Evolutionary conservation across 2,888 invertebrate genomes (phyloP), one percentile per base, ranked within the genome.

Genomic region (Meliscaeva auricollis): DNA sequence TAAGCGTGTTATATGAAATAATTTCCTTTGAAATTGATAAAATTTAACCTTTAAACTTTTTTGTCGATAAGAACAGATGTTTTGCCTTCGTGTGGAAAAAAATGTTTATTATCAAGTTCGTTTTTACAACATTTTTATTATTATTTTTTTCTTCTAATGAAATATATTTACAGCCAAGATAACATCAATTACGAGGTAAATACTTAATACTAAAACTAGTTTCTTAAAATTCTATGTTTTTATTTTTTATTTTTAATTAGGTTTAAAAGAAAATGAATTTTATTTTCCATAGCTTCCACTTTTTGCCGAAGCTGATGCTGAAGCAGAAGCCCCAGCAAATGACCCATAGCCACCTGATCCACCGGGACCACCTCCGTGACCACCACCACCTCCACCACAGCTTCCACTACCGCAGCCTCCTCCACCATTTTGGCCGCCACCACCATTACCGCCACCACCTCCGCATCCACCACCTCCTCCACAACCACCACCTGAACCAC

Each of bases 311-410:
- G 89, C 83, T 3, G 88, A 88, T 6, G 89, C 76, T 11, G 89
- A 88, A n/a, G 89, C 87, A 60, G 87, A 83, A 5, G 88, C 87
- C 0, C 88, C 87, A 56, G 87, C 80, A 64, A 66, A 74, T 4
- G 70, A 83, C 7, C 85, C 72, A 69, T 46, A 41, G 44, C 84
- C 77, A 32, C 74, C 52, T 79, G 74, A 9, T 81, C 70, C 4
- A 13, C 69, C 69, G 6, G 79, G 74, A 4, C 77, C 76, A 11
- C 50, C 48, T 3, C 80, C 73, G 4, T 77, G 58, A n/a, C 78
- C 68, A 96, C 95, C 66, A 96, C 93, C 77, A 95, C 93, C 76
- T 95, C 92, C 2, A 94, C 94, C 89, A 94, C 95, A 66, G 96
- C 93, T 76, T 95, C 66, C 32, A n/a, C 73, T 66, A 1, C 62